Percentiles rank a stretch among this genome's conserved stretches.
These are phyloP conservation scores for Fundulus diaphanus DNA, from an alignment of 2,797 vertebrate species.

Conservation along the genomic window DNA sequence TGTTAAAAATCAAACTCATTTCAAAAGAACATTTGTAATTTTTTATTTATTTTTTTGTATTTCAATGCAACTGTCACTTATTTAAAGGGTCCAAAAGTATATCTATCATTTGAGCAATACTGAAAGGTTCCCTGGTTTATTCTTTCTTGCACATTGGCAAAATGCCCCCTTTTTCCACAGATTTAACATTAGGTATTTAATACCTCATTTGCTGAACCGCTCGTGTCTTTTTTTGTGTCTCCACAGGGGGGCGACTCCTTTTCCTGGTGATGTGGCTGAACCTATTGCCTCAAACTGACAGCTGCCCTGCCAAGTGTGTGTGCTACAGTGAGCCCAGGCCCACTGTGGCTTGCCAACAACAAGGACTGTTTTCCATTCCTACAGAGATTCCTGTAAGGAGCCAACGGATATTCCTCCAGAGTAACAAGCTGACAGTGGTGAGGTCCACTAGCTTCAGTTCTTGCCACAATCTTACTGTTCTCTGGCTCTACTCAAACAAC, in stretches of 20 bases:
- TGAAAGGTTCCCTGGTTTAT: conserved; percentile 6
- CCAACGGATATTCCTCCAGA: conserved; percentile 97
- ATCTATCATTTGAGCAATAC: neutral
- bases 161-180: neutral
- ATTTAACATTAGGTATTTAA: conserved; percentile 19
- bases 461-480: conserved; percentile 94
- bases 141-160: conserved; percentile 18
- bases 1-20: conserved; percentile 21
- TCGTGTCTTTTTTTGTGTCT: conserved; percentile 57
- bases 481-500: conserved; percentile 98
- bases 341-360: conserved; percentile 96
- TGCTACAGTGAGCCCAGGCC: conserved; percentile 96
- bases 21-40: conserved; percentile 3
- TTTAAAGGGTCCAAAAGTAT: neutral
- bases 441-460: conserved; percentile 92
- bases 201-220: conserved; percentile 28
- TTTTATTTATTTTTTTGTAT: conserved; percentile 8
- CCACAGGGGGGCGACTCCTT: conserved; percentile 88
- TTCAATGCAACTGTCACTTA: neutral
- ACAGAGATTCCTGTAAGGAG: conserved; percentile 91
- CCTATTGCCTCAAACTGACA: conserved; percentile 84
- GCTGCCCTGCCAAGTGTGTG: conserved; percentile 93
- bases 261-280: conserved; percentile 94
- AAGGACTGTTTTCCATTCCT: conserved; percentile 92
- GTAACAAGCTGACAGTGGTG: conserved; percentile 91